Evolutionary conservation across 1,140 invertebrate genomes (phyloP).

Genomic region (Goniozus legneri): DNA sequence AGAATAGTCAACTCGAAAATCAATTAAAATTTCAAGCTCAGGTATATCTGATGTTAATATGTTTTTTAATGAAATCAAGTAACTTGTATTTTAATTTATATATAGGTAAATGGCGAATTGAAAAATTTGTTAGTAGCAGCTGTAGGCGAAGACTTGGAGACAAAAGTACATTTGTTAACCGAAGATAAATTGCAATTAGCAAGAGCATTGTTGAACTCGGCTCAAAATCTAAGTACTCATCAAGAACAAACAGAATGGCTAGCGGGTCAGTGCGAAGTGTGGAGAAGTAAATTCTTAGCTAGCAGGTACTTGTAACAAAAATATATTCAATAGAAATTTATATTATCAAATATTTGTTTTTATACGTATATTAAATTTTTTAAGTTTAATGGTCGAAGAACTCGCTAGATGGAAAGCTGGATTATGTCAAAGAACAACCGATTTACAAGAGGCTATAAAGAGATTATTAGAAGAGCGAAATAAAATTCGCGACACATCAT

Average conservation of each 20-base stretch:
- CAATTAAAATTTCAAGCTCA: conserved; percentile 69
- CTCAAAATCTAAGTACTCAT: conserved; percentile 78
- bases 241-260: conserved; percentile 90
- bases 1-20: conserved; percentile 64
- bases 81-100: conserved; percentile 13
- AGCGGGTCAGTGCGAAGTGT: conserved; percentile 90
- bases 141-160: conserved; percentile 89
- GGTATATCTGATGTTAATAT: conserved; percentile 51
- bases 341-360: conserved; percentile 22
- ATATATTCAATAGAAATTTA: conserved; percentile 1
- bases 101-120: conserved; percentile 84
- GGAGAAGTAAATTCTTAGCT: conserved; percentile 92
- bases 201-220: conserved; percentile 77
- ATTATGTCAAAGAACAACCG: conserved; percentile 70
- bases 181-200: conserved; percentile 89
- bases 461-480: conserved; percentile 71
- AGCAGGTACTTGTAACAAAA: conserved; percentile 63
- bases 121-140: conserved; percentile 91
- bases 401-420: conserved; percentile 79
- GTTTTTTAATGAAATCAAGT: conserved; percentile 1
- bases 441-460: conserved; percentile 72
- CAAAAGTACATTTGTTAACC: conserved; percentile 80
- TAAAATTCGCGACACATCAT: conserved; percentile 65
- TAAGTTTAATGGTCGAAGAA: conserved; percentile 89
- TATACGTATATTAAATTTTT: too few relatives aligned